These are phyloP conservation scores for Leptopilina boulardi DNA, from an alignment of 1,140 invertebrate species.

Conservation along the genomic window DNA sequence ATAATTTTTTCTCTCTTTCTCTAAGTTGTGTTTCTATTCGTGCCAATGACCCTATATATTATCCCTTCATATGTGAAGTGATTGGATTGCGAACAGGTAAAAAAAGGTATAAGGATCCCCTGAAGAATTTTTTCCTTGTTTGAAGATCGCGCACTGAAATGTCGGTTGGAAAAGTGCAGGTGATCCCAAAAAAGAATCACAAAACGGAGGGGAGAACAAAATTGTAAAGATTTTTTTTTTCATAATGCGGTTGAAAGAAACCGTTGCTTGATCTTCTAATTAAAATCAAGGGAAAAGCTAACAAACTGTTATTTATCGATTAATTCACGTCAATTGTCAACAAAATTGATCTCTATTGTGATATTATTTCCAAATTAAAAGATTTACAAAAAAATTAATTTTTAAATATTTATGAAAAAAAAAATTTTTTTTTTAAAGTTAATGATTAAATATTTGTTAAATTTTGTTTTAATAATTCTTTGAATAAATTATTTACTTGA, in stretches of 20 bases:
- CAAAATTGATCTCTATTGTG: too few species aligned
- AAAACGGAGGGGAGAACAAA: neutral
- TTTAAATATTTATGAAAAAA: too few species aligned
- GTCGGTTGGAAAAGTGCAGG: slow-evolving; percentile 9
- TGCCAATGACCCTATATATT: slow-evolving; percentile 28
- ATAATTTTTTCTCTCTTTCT: neutral
- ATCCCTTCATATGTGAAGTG: slow-evolving; percentile 11
- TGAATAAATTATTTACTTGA: too few species aligned
- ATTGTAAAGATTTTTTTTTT: slow-evolving; percentile 32
- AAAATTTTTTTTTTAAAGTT: too few species aligned
- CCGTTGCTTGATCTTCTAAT: slow-evolving; percentile 34
- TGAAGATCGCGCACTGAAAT: slow-evolving; percentile 26
- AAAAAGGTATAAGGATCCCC: slow-evolving; percentile 3
- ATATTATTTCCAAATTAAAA: too few species aligned
- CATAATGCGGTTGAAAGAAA: neutral
- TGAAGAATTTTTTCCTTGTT: slow-evolving; percentile 26
- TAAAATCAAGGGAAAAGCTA: slow-evolving; percentile 9
- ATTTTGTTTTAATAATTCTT: too few species aligned
- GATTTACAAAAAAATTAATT: too few species aligned
- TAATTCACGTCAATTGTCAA: neutral
- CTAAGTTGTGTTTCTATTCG: neutral
- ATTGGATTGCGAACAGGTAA: slow-evolving; percentile 17
- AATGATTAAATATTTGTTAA: too few species aligned
- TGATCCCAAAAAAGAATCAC: neutral
- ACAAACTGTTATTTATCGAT: slow-evolving; percentile 5